Percentiles rank a stretch among this genome's conserved stretches.
Evolutionary conservation across 2,797 vertebrate species (phyloP).

Genomic region (Taeniopygia guttata): DNA sequence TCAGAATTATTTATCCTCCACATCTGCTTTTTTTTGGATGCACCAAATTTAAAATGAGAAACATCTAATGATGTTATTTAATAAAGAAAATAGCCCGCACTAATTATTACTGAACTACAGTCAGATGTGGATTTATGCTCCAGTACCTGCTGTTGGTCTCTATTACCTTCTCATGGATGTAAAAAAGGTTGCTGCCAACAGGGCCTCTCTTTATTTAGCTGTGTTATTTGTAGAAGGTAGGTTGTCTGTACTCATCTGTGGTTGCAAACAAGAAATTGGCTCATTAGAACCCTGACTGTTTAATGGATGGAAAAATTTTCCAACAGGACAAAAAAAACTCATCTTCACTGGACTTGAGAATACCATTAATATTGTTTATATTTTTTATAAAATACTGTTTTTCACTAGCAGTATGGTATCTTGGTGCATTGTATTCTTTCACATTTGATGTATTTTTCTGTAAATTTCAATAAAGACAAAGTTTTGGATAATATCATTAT

Average conservation of each 20-base stretch:
- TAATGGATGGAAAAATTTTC: background rate
- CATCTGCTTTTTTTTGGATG: background rate
- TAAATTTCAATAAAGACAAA: background rate
- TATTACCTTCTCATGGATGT: background rate
- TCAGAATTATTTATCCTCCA: background rate
- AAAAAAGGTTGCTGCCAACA: background rate
- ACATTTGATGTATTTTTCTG: background rate
- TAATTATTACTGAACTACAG: background rate
- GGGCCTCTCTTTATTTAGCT: background rate
- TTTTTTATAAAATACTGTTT: background rate
- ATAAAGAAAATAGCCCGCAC: background rate
- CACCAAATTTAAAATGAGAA: background rate
- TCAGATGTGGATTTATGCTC: background rate
- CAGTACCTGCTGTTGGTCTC: background rate
- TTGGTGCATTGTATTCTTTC: background rate
- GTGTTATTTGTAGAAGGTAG: background rate
- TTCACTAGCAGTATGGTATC: background rate
- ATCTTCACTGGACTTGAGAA: background rate
- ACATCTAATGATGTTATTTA: background rate
- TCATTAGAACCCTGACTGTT: background rate
- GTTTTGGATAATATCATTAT: background rate
- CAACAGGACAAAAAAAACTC: background rate
- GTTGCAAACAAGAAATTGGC: background rate
- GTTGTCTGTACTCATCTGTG: background rate
- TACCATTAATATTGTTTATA: background rate